phyloP scores from a whole-genome alignment of 1,140 invertebrate genomes.

The Notospermus geniculatus region DNA sequence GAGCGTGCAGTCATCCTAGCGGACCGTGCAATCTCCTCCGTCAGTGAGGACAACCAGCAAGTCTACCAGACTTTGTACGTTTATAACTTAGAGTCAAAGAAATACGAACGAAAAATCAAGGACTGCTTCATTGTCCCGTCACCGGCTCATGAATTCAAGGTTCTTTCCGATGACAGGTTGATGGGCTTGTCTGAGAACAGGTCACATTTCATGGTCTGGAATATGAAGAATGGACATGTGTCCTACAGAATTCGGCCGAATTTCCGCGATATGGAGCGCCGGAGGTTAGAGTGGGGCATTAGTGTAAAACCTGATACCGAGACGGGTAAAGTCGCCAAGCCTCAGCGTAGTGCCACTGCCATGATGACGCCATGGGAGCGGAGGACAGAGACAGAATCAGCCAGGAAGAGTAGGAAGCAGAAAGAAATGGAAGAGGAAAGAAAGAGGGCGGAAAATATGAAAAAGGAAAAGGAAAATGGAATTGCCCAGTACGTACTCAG shows the following conservation, averaged over 20 bases:
- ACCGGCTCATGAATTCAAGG: conserved; percentile 45
- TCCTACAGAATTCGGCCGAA: conserved; percentile 41
- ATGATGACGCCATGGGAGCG: conserved; percentile 50
- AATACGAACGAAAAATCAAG: conserved; percentile 39
- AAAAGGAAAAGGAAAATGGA: conserved; percentile 47
- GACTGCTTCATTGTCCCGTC: conserved; percentile 48
- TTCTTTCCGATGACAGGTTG: conserved; percentile 44
- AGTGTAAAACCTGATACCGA: conserved; percentile 3
- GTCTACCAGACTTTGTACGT: conserved; percentile 47
- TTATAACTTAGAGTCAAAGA: conserved; percentile 44
- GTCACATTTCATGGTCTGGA: conserved; percentile 51
- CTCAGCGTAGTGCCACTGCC: conserved; percentile 21
- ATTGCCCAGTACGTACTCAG: conserved; percentile 50
- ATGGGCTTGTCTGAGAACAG: conserved; percentile 47
- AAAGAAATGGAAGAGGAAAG: conserved; percentile 35
- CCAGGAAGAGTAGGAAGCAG: conserved; percentile 33
- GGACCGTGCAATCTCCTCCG: conserved; percentile 41
- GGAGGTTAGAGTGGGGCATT: conserved; percentile 14
- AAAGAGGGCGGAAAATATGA: conserved; percentile 35
- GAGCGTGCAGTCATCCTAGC: conserved; percentile 44
- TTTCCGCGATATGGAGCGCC: conserved; percentile 36
- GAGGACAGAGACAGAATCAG: conserved; percentile 36
- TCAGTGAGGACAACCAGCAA: conserved; percentile 35
- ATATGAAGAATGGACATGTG: conserved; percentile 39
- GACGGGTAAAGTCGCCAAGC: not conserved